These are phyloP conservation scores for Pogona vitticeps DNA, from an alignment of 2,113 vertebrate species.

Conservation along the genomic window DNA sequence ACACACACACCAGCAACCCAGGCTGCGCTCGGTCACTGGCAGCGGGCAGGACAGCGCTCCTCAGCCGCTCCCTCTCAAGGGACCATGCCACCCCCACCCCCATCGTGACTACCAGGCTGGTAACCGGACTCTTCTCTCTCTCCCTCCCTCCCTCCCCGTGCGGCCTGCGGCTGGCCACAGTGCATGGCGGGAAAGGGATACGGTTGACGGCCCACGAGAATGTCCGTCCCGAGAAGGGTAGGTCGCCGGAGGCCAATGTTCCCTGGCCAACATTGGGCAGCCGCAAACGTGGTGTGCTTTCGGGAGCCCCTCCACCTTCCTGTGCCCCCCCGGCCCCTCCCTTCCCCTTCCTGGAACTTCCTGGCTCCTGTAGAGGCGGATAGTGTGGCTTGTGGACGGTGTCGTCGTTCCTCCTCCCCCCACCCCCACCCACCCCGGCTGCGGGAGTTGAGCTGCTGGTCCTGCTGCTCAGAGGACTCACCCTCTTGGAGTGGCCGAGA, in stretches of 20 bases:
- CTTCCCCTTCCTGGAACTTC: not conserved
- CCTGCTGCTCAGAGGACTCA: no score
- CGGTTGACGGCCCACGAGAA: slow-evolving; percentile 94
- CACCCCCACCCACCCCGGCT: no score
- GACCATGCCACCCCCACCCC: no score
- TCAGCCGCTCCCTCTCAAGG: no score
- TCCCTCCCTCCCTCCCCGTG: slow-evolving; percentile 72
- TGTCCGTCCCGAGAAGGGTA: slow-evolving; percentile 93
- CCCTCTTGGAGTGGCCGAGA: no score
- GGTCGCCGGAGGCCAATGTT: slow-evolving; percentile 70
- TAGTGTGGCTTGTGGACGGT: not conserved
- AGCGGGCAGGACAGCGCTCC: no score
- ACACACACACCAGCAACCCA: no score
- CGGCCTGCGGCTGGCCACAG: slow-evolving; percentile 84
- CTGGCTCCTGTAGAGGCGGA: slow-evolving; percentile 26
- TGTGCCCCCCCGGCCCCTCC: not conserved
- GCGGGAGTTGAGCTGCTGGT: not conserved
- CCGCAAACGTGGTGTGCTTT: slow-evolving; percentile 45
- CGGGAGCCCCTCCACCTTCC: slow-evolving; percentile 36
- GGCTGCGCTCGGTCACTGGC: no score
- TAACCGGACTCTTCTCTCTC: slow-evolving; percentile 58
- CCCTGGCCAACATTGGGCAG: slow-evolving; percentile 60
- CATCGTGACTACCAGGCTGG: slow-evolving; percentile 6
- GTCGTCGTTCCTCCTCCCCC: no score
- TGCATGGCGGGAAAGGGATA: slow-evolving; percentile 97